Conservation (phyloP, 2,797 vertebrate genomes). For the Argentina silus region DNA sequence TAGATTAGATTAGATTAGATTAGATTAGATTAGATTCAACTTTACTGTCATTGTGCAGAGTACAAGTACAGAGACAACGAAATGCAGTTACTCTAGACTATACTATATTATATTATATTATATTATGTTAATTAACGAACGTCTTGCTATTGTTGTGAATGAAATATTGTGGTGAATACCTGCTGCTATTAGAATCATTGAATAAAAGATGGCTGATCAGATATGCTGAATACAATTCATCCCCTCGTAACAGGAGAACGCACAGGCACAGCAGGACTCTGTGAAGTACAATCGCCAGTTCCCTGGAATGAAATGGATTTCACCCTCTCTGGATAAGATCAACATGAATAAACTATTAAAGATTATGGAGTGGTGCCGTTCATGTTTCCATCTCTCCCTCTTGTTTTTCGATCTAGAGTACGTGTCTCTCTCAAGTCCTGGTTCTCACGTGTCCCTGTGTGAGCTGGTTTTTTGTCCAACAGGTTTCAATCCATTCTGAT, state of each 20-base stretch:
- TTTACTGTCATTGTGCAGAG: too few species aligned
- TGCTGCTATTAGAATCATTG: conserved; percentile 48
- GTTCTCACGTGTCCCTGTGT: too few species aligned
- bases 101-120: too few species aligned
- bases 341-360: conserved; percentile 48
- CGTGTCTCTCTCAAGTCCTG: too few species aligned
- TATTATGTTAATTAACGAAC: too few species aligned
- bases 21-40: too few species aligned
- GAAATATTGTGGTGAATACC: neutral
- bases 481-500: neutral
- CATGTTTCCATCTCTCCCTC: neutral
- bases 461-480: too few species aligned
- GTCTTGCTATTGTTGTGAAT: too few species aligned
- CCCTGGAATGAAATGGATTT: conserved; percentile 48
- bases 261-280: conserved; percentile 50
- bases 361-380: neutral
- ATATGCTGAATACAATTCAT: conserved; percentile 45
- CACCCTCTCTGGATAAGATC: conserved; percentile 44
- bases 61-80: too few species aligned
- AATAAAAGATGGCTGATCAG: conserved; percentile 59
- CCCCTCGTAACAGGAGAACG: conserved; percentile 39
- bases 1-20: too few species aligned
- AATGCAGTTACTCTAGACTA: too few species aligned
- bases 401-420: neutral
- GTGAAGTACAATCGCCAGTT: conserved; percentile 47